These are phyloP conservation scores for Caenorhabditis plicata DNA, from an alignment of 2,888 invertebrate genomes.

Conservation along the genomic window DNA sequence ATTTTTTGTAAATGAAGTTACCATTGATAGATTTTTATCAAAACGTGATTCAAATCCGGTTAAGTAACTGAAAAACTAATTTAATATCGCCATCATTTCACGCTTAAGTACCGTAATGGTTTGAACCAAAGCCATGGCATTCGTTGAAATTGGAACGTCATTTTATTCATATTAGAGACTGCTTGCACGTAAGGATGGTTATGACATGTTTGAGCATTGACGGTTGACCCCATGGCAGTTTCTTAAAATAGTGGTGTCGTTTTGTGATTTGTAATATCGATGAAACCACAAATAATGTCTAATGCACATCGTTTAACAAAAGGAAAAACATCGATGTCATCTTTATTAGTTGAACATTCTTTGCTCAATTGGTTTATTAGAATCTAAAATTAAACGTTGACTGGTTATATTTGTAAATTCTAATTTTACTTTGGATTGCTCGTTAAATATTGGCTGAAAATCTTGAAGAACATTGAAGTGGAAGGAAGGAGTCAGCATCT, in stretches of 20 bases:
- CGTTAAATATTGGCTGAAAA: constrained; percentile 62
- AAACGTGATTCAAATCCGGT: constrained; percentile 67
- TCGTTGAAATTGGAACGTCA: constrained; percentile 43
- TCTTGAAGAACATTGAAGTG: constrained; percentile 69
- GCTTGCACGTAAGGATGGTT: constrained; percentile 53
- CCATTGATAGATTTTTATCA: constrained; percentile 33
- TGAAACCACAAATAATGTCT: constrained; percentile 66
- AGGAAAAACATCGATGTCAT: constrained; percentile 68
- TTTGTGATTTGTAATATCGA: not conserved
- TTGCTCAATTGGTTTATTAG: constrained; percentile 31
- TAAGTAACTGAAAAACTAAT: too few species aligned
- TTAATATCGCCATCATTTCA: too few species aligned
- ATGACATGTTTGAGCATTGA: constrained; percentile 49
- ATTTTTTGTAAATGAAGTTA: constrained; percentile 47
- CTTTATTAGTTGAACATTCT: not conserved
- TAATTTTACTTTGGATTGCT: constrained; percentile 32
- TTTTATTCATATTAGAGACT: constrained; percentile 43
- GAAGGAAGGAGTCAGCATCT: constrained; percentile 69
- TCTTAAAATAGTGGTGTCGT: constrained; percentile 33
- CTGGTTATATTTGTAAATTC: not conserved
- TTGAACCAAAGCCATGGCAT: constrained; percentile 71
- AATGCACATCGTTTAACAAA: constrained; percentile 69
- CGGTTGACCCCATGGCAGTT: constrained; percentile 58
- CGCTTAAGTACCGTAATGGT: constrained; percentile 72
- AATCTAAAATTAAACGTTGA: constrained; percentile 13